These are phyloP conservation scores for Amphiprion clarkii DNA, from an alignment of 2,797 vertebrate genomes.

Conservation along the genomic window DNA sequence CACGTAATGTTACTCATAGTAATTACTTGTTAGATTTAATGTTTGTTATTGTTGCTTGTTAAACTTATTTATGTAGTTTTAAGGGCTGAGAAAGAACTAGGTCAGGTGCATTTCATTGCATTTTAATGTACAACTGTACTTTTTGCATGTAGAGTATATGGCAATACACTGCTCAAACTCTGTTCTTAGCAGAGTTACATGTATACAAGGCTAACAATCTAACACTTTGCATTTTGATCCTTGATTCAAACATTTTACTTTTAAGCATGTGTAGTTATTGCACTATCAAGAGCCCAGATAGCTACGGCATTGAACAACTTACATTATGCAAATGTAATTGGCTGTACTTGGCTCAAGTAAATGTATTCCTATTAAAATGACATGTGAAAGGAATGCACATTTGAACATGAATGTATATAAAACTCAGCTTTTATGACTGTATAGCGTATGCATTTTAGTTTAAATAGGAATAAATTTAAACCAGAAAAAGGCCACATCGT, in stretches of 20 bases:
- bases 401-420: slow-evolving; percentile 29
- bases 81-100: no score
- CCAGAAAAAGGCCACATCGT: neutral
- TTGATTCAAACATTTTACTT: slow-evolving; percentile 25
- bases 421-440: slow-evolving; percentile 21
- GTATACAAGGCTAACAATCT: slow-evolving; percentile 12
- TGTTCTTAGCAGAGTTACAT: neutral
- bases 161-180: neutral
- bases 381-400: slow-evolving; percentile 28
- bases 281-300: slow-evolving; percentile 16
- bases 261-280: slow-evolving; percentile 29
- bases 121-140: no score
- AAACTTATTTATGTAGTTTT: no score
- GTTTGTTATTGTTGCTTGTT: no score
- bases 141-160: no score
- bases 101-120: no score
- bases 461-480: slow-evolving; percentile 9
- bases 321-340: slow-evolving; percentile 46
- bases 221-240: slow-evolving; percentile 21
- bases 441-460: neutral
- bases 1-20: no score
- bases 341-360: slow-evolving; percentile 12
- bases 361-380: slow-evolving; percentile 26
- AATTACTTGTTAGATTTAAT: no score
- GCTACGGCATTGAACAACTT: slow-evolving; percentile 14